phyloP scores from a whole-genome alignment of 2,888 invertebrate species.

The Oligia strigilis region DNA sequence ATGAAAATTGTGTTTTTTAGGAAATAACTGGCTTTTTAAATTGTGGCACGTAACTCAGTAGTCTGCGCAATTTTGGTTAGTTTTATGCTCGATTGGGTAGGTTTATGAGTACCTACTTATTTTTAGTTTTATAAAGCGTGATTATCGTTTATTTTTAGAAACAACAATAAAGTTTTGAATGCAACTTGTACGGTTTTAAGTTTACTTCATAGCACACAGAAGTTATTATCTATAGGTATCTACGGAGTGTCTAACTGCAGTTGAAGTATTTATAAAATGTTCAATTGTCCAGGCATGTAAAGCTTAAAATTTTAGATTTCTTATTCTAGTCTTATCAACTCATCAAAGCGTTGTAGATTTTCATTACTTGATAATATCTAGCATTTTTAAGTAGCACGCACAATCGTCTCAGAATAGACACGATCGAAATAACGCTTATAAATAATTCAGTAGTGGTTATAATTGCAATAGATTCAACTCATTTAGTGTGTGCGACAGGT shows the following conservation, averaged over 20 bases:
- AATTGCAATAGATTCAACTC: constrained; percentile 63
- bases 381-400: constrained; percentile 7
- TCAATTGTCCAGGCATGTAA: neutral
- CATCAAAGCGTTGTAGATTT: constrained; percentile 10
- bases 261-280: constrained; percentile 8
- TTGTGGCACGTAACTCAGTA: constrained; percentile 46
- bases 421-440: constrained; percentile 41
- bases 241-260: neutral
- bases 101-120: constrained; percentile 22
- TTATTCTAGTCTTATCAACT: neutral
- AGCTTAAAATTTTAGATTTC: neutral
- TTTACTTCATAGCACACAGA: neutral
- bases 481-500: constrained; percentile 65
- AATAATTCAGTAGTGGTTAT: constrained; percentile 49
- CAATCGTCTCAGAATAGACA: constrained; percentile 14
- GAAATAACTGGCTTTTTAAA: constrained; percentile 34
- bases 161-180: neutral
- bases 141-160: constrained; percentile 33
- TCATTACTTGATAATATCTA: constrained; percentile 28
- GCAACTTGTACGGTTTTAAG: neutral
- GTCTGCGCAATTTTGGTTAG: constrained; percentile 35
- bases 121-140: constrained; percentile 8
- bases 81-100: constrained; percentile 46
- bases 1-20: constrained; percentile 37
- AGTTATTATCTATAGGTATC: neutral